phyloP scores from a whole-genome alignment of 1,140 invertebrate genomes.

The Halictus rubicundus region DNA sequence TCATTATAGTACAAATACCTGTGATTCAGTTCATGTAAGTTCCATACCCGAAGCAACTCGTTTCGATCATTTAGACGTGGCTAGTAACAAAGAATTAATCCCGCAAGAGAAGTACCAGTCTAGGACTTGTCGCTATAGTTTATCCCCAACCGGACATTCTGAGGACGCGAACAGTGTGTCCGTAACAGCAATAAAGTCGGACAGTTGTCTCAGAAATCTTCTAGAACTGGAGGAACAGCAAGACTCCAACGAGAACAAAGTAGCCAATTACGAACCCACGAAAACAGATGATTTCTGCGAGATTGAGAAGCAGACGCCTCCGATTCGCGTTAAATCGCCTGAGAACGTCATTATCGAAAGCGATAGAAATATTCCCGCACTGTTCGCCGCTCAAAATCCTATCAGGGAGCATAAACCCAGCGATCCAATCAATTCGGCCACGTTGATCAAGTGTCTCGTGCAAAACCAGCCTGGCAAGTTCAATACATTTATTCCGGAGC shows the following conservation, averaged over 20 bases:
- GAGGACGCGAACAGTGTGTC: constrained; percentile 14
- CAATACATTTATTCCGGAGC: constrained; percentile 23
- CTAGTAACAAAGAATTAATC: constrained; percentile 33
- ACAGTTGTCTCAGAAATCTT: constrained; percentile 36
- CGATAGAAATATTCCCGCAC: constrained; percentile 36
- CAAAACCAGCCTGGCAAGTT: constrained; percentile 44
- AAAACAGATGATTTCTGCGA: constrained; percentile 38
- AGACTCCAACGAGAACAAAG: constrained; percentile 15
- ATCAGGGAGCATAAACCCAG: constrained; percentile 31
- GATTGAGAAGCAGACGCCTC: constrained; percentile 50
- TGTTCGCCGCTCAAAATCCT: constrained; percentile 28
- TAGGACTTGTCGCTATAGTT: constrained; percentile 35
- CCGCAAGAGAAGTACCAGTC: constrained; percentile 31
- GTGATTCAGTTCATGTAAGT: constrained; percentile 65
- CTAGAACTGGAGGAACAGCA: constrained; percentile 20
- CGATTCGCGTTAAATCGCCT: constrained; percentile 64
- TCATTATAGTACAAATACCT: constrained; percentile 66
- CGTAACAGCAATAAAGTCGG: background rate
- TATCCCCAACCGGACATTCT: constrained; percentile 16
- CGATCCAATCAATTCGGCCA: constrained; percentile 22
- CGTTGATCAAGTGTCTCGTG: constrained; percentile 38
- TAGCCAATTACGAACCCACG: background rate
- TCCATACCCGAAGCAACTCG: constrained; percentile 47
- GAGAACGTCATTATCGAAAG: constrained; percentile 57
- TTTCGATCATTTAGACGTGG: constrained; percentile 39